Evolutionary conservation across 2,113 vertebrate species (phyloP).

Genomic region (Fukomys damarensis): DNA sequence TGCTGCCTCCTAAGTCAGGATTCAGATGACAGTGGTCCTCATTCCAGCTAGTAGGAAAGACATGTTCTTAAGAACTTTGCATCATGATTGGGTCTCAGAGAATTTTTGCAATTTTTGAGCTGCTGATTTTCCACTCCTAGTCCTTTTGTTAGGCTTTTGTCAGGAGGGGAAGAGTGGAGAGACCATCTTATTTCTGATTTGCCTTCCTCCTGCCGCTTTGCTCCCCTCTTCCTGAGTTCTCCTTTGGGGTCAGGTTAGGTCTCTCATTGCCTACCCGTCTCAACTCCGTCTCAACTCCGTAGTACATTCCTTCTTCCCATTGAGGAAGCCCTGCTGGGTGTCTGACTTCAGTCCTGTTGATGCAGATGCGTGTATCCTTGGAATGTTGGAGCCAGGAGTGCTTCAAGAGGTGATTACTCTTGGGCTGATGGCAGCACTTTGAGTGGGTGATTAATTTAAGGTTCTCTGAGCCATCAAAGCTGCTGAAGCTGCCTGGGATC

Average conservation of each 20-base stretch:
- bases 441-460: conserved; percentile 75
- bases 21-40: neutral
- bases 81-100: neutral
- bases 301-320: neutral
- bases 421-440: conserved; percentile 67
- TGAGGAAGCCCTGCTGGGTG: neutral
- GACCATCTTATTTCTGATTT: neutral
- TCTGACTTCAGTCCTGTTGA: neutral
- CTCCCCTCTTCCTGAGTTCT: neutral
- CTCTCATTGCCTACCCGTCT: neutral
- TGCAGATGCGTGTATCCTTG: conserved; percentile 1
- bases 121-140: neutral
- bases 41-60: neutral
- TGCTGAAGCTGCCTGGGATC: neutral
- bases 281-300: neutral
- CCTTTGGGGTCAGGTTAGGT: neutral
- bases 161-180: neutral
- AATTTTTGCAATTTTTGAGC: neutral
- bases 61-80: neutral
- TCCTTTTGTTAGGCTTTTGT: neutral
- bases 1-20: neutral
- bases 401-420: conserved; percentile 63
- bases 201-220: neutral
- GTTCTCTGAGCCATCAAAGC: conserved; percentile 55
- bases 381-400: neutral